Base-by-base conservation (phyloP, 2,797 vertebrate species). In the Picus viridis region DNA sequence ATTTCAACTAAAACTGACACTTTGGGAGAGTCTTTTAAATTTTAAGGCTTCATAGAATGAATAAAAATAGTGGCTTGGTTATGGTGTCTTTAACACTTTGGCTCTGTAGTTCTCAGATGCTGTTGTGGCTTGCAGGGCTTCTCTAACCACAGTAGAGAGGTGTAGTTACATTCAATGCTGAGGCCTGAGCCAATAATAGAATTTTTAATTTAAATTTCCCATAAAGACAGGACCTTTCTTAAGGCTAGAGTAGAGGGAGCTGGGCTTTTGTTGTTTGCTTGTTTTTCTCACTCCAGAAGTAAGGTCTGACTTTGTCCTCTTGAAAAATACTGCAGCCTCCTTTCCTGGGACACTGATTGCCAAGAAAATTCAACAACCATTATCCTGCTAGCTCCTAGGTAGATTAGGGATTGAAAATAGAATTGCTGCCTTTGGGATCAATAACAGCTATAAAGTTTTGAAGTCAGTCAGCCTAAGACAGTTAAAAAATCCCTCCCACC, bases 381-480 rank as follows among this genome's bases (percentile, higher is more conserved):
- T 82, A 58, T 80, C 61, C 15, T 86, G 41, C 17, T 78, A 84
- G 57, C 69, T 96, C 74, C 72, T 43, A 89, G 89, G 59, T 68
- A 71, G 47, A 83, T 78, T 83, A 82, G n/a, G 84, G 45, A 90
- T 36, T 93, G 65, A 74, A 94, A 91, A 74, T 51, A 76, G 79
- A 82, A 49, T 69, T 91, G 34, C 67, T 95, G 70, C 90, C 51
- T 90, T 94, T 88, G 83, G 75, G 72, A 83, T 95, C 45, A 12
- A 58, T 92, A 87, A 75, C 45, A 51, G 24, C 78, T 86, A 57
- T 90, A 59, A 95, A 92, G 29, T 88, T 94, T 83, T 0, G 0
- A 30, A 89, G 78, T 92, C 81, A 70, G 81, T 93, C 80, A 83
- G 63, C 47, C 45, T 81, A 67, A 54, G 71, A 80, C 34, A 80